Evolutionary conservation across 2,888 invertebrate genomes (phyloP), one percentile per base, ranked within the genome.

Genomic region (Tetranychus piercei): DNA sequence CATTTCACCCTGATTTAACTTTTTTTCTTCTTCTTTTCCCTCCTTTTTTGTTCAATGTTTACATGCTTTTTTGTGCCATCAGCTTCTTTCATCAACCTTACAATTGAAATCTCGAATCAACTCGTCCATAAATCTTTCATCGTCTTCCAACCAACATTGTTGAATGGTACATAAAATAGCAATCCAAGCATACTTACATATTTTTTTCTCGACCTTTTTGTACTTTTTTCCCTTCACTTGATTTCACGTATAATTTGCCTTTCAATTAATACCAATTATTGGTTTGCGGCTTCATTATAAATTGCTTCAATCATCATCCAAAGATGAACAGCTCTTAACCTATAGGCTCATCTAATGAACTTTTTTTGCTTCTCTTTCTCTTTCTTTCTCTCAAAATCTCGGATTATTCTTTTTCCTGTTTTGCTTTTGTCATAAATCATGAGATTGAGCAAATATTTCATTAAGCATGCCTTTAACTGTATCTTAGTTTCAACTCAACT

Each of bases 371-470:
- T 67, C 67, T 67, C 11, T 9, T n/a, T 67, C 67, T 67, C 67
- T 67, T n/a, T 67, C 67, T 69, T 22, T 69, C 69, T 69, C 69
- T 67, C 67, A n/a, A 18, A 20, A 11, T 69, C 69, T 69, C 69
- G 5, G 34, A 5, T 34, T 34, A 34, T 34, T 5, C 34, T 34
- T 34, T 22, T 23, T 69, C 69, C 34, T 23, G 11, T 9, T 69
- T 23, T 69, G 22, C 11, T 22, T 69, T 23, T 11, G 6, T 66
- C 11, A 18, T 66, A 8, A 66, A 11, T 66, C 66, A 6, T 66
- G 66, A 7, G 18, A 18, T 20, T 20, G n/a, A 66, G 20, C 20
- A 20, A 20, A 20, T 66, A 66, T 66, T 66, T 66, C 66, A 20
- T 20, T 66, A 18, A 66, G 1, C 20, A 20, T 20, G 18, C 66